Conservation (phyloP, 1,140 invertebrate species). For the Caenorhabditis inopinata region DNA sequence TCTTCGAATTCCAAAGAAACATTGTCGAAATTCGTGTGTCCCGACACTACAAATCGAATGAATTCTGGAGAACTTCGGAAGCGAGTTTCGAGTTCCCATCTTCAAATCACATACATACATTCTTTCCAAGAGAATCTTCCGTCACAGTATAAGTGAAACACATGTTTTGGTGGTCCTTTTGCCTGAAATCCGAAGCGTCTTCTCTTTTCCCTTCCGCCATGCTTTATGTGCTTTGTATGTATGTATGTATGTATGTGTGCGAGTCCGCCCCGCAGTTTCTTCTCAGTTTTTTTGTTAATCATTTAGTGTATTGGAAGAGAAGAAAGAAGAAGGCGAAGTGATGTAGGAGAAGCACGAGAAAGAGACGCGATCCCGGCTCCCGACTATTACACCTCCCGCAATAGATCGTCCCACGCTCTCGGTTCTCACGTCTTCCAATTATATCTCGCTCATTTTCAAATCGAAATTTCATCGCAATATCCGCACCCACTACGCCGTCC, state of each 20-base stretch:
- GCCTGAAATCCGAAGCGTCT: background rate
- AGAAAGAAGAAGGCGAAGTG: background rate
- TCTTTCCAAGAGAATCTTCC: no score
- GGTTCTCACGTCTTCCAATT: background rate
- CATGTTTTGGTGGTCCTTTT: background rate
- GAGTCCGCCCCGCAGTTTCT: background rate
- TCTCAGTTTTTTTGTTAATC: constrained; percentile 3
- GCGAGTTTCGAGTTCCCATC: no score
- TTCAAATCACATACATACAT: no score
- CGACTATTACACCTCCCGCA: background rate
- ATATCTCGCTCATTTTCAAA: background rate
- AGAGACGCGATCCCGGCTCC: background rate
- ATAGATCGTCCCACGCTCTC: background rate
- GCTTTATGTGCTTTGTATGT: constrained; percentile 25
- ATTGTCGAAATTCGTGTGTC: no score
- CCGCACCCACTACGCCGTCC: no score
- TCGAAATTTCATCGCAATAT: constrained; percentile 17
- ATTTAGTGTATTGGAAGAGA: constrained; percentile 30
- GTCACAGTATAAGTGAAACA: no score
- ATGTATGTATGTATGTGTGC: constrained; percentile 23
- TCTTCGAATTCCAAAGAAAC: no score
- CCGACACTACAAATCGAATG: no score
- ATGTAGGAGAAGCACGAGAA: no score
- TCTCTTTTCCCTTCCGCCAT: background rate
- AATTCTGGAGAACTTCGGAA: no score